phyloP scores from a whole-genome alignment of 37 sponge, comb jelly and placozoan genomes.

The Sycon ciliatum region DNA sequence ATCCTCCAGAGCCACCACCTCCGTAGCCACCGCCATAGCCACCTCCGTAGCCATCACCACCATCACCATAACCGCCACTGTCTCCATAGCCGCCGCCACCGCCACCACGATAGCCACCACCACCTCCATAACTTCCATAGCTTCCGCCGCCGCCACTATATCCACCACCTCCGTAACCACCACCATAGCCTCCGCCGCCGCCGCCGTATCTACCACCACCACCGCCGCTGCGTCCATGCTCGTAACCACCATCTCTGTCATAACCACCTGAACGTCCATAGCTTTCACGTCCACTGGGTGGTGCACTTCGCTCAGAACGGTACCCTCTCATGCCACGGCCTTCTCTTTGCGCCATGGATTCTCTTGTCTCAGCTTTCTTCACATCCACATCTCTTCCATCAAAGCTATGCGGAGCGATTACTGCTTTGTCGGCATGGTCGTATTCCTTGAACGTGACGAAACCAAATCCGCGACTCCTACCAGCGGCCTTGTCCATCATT shows the following conservation, averaged over 20 bases:
- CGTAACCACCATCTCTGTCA: neutral
- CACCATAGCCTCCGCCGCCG: neutral
- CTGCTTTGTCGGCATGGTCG: slow-evolving; percentile 5
- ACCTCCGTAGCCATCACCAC: neutral
- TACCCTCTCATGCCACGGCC: neutral
- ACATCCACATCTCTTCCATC: neutral
- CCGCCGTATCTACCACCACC: too few species aligned
- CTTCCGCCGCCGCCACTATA: too few species aligned
- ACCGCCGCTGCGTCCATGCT: too few species aligned
- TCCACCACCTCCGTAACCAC: neutral
- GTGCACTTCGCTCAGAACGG: neutral
- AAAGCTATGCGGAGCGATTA: neutral
- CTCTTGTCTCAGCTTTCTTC: slow-evolving; percentile 3
- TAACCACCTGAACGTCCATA: neutral
- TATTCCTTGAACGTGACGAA: slow-evolving; percentile 15
- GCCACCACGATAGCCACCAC: too few species aligned
- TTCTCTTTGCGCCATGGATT: neutral
- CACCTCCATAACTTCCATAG: too few species aligned
- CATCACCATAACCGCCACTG: too few species aligned
- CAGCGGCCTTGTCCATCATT: neutral
- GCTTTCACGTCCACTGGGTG: neutral
- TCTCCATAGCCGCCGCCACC: too few species aligned
- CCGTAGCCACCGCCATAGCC: neutral
- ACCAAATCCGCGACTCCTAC: neutral
- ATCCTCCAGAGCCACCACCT: neutral